Evolutionary conservation across 2,113 vertebrate species (phyloP).

Genomic region (Eulemur macaco): DNA sequence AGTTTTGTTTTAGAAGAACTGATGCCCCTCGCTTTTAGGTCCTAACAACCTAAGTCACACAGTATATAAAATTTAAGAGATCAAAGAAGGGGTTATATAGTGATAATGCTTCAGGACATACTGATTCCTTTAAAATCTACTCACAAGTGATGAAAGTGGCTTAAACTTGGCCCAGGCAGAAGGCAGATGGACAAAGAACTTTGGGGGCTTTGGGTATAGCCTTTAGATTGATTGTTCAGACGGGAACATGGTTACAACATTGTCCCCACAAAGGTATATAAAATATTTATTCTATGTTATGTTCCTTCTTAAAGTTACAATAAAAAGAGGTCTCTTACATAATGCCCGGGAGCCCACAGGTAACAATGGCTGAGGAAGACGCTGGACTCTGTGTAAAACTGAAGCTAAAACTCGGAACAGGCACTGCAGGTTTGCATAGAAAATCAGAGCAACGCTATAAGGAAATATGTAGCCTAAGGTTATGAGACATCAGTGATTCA

Average conservation of each 20-base stretch:
- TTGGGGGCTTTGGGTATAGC: constrained; percentile 39
- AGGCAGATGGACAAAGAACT: constrained; percentile 50
- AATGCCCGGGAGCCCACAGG: constrained; percentile 45
- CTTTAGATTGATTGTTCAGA: constrained; percentile 74
- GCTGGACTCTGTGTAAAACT: neutral
- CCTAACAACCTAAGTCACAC: neutral
- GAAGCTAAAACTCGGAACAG: neutral
- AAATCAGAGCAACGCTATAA: constrained; percentile 19
- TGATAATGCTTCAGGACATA: neutral
- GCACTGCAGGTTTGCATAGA: constrained; percentile 21
- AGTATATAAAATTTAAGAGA: constrained; percentile 16
- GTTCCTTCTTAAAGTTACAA: constrained; percentile 71
- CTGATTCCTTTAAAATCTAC: neutral
- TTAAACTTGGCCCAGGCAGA: constrained; percentile 37
- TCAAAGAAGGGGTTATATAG: neutral
- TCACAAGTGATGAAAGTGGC: neutral
- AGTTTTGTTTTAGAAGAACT: neutral
- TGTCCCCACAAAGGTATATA: constrained; percentile 43
- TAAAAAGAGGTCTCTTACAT: constrained; percentile 68
- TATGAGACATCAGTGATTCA: constrained; percentile 69
- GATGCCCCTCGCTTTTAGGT: neutral
- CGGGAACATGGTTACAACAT: constrained; percentile 58
- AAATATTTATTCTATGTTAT: constrained; percentile 72
- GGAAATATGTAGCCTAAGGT: constrained; percentile 51
- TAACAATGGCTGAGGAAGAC: constrained; percentile 51